Evolutionary conservation across 1,140 invertebrate genomes (phyloP).

Genomic region (Cephus cinctus): DNA sequence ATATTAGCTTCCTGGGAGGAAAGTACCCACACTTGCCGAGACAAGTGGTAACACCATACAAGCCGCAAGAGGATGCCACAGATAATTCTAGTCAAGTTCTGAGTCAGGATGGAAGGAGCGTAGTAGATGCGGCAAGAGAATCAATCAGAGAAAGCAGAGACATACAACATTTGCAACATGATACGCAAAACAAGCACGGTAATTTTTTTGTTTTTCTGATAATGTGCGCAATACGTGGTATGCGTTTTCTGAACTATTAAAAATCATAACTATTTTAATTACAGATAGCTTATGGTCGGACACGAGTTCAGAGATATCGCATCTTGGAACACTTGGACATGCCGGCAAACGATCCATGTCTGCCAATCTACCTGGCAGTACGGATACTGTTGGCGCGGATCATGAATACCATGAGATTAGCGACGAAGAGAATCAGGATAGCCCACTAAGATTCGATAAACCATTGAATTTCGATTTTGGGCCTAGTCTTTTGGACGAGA

Average conservation of each 20-base stretch:
- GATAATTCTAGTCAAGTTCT: constrained; percentile 51
- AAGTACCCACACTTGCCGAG: constrained; percentile 79
- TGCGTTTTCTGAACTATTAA: constrained; percentile 4
- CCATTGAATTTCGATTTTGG: constrained; percentile 79
- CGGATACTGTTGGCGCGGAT: constrained; percentile 50
- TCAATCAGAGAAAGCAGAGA: constrained; percentile 35
- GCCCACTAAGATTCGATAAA: constrained; percentile 51
- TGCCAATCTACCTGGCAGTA: constrained; percentile 32
- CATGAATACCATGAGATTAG: constrained; percentile 93
- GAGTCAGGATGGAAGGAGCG: constrained; percentile 48
- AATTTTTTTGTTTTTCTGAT: constrained; percentile 11
- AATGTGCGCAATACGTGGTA: neutral
- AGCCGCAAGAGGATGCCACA: constrained; percentile 73
- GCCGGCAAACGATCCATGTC: constrained; percentile 32
- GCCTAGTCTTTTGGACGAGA: constrained; percentile 91
- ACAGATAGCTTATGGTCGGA: constrained; percentile 49
- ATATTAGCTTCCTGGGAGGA: constrained; percentile 81
- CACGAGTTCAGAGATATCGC: constrained; percentile 42
- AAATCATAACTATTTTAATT: constrained; percentile 8
- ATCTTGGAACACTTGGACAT: constrained; percentile 31
- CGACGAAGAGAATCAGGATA: constrained; percentile 73
- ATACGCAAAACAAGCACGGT: constrained; percentile 46
- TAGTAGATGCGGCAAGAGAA: constrained; percentile 51
- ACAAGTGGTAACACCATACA: constrained; percentile 85
- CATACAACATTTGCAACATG: constrained; percentile 32